phyloP scores from a whole-genome alignment of 2,888 invertebrate species.

The Silvanus unidentatus region DNA sequence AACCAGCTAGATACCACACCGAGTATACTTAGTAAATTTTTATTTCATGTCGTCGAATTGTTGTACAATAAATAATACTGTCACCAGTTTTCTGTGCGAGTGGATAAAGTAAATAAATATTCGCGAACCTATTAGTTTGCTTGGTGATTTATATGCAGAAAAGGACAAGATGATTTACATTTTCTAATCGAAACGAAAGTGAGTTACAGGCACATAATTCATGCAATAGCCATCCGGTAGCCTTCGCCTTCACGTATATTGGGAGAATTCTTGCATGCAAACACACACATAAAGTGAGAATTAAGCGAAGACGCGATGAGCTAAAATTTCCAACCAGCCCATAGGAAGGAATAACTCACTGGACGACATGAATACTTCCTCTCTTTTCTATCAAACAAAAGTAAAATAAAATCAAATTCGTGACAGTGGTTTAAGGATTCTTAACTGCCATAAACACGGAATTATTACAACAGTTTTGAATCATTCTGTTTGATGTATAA shows the following conservation, averaged over 20 bases:
- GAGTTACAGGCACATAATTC: conserved; percentile 32
- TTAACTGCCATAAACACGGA: too few species aligned
- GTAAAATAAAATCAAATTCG: neutral
- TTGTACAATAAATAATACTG: conserved; percentile 18
- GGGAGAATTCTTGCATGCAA: conserved; percentile 36
- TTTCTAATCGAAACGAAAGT: conserved; percentile 34
- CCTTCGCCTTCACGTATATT: conserved; percentile 31
- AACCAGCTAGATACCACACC: conserved; percentile 18
- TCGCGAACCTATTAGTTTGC: conserved; percentile 18
- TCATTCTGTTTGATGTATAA: too few species aligned
- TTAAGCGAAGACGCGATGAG: conserved; percentile 27
- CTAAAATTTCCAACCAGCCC: conserved; percentile 30
- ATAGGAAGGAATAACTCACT: conserved; percentile 34
- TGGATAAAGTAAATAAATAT: conserved; percentile 22
- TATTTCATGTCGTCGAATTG: conserved; percentile 12
- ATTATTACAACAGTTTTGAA: too few species aligned
- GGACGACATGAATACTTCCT: conserved; percentile 16
- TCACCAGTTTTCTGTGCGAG: conserved; percentile 16
- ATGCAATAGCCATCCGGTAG: conserved; percentile 37
- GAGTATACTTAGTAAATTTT: conserved; percentile 21
- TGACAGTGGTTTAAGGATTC: too few species aligned
- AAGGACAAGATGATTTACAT: conserved; percentile 25
- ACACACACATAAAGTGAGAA: conserved; percentile 12
- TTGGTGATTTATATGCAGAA: conserved; percentile 18
- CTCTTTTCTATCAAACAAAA: conserved; percentile 8